A percentile compares a stretch with the other conserved stretches of the same genome.
phyloP scores from a whole-genome alignment of 2,888 invertebrate genomes.

The Mycogona germanica region DNA sequence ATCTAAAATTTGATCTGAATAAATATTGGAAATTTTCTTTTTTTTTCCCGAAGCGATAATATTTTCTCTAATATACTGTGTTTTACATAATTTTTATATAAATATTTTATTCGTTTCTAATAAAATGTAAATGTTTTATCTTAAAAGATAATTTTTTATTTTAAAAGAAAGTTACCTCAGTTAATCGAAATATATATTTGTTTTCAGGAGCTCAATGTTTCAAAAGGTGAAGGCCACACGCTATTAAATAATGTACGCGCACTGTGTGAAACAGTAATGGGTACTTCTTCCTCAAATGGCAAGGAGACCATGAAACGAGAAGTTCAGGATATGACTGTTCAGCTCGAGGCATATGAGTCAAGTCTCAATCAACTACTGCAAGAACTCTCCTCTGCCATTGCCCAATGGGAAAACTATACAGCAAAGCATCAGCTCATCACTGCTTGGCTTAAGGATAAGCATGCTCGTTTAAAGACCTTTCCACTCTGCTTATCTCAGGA shows the following conservation, averaged over 20 bases:
- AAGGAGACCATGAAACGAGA: conserved; percentile 58
- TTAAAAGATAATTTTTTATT: too few species aligned
- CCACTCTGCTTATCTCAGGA: conserved; percentile 62
- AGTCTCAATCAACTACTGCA: conserved; percentile 49
- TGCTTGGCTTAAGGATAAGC: conserved; percentile 74
- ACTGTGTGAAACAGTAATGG: conserved; percentile 38
- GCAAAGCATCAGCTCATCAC: conserved; percentile 62
- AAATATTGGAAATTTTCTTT: too few species aligned
- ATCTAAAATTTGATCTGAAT: neutral
- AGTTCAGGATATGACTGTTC: conserved; percentile 41
- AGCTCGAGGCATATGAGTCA: conserved; percentile 52
- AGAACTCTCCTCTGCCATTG: conserved; percentile 58
- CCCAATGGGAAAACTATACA: conserved; percentile 82
- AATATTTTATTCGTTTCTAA: too few species aligned
- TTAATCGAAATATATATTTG: neutral
- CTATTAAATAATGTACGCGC: conserved; percentile 55
- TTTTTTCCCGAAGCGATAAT: too few species aligned
- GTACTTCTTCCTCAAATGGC: conserved; percentile 67
- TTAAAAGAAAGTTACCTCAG: too few species aligned
- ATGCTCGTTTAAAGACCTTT: conserved; percentile 74
- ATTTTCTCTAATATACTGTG: too few species aligned
- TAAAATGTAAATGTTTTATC: too few species aligned
- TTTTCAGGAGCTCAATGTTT: neutral
- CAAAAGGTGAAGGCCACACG: conserved; percentile 35
- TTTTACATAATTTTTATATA: too few species aligned